phyloP scores from a whole-genome alignment of 2,797 vertebrate genomes.

The Naso thynnoides region DNA sequence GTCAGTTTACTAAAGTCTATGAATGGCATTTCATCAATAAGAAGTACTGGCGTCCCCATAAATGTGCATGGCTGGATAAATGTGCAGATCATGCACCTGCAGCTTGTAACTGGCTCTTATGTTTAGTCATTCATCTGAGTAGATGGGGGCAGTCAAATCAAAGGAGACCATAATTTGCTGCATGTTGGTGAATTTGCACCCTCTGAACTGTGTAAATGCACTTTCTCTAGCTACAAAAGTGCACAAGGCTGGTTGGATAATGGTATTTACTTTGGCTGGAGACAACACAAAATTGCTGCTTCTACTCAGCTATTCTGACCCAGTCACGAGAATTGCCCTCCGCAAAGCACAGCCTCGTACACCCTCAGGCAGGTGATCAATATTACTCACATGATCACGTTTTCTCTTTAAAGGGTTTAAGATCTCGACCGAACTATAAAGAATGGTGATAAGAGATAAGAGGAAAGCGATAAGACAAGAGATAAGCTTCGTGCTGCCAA shows the following conservation, averaged over 20 bases:
- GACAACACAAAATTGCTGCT: slow-evolving; percentile 33
- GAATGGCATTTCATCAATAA: background rate
- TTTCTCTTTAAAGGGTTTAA: slow-evolving; percentile 23
- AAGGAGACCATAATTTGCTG: background rate
- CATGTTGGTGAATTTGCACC: background rate
- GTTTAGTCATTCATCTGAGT: background rate
- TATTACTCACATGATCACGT: slow-evolving; percentile 23
- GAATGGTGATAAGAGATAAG: slow-evolving; percentile 8
- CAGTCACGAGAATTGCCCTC: background rate
- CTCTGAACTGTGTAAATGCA: background rate
- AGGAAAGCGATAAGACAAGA: background rate
- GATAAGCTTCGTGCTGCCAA: slow-evolving; percentile 10
- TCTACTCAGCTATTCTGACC: slow-evolving; percentile 8
- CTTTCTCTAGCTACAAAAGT: background rate
- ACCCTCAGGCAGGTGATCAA: slow-evolving; percentile 36
- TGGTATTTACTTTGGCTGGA: background rate
- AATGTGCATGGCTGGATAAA: background rate
- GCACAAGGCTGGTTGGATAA: background rate
- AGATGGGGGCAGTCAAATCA: background rate
- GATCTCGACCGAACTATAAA: slow-evolving; percentile 8
- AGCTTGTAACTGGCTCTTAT: background rate
- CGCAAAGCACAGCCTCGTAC: background rate
- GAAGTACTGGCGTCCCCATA: background rate
- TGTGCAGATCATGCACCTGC: background rate
- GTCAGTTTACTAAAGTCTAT: no score